Evolutionary conservation across 2,888 invertebrate genomes (phyloP).

Genomic region (Leucophora obtusa): DNA sequence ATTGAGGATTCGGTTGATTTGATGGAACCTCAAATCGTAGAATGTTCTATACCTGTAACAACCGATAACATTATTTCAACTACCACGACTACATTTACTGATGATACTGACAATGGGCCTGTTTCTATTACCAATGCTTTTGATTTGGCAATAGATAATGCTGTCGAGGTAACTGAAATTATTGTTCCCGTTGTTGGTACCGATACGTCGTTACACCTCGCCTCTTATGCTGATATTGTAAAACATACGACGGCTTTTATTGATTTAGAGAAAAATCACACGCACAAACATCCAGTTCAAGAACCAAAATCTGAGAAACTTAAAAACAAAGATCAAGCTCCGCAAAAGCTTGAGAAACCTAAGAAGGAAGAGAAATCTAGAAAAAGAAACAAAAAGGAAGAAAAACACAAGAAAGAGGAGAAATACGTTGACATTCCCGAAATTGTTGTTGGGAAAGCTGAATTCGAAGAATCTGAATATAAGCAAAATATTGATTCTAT

Average conservation of each 20-base stretch:
- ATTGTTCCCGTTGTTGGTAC: neutral
- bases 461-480: conserved; percentile 15
- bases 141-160: conserved; percentile 31
- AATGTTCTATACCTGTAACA: neutral
- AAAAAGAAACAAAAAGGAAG: conserved; percentile 49
- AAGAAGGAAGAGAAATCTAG: conserved; percentile 62
- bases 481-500: too few species aligned
- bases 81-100: neutral
- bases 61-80: neutral
- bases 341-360: conserved; percentile 4
- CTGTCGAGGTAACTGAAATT: conserved; percentile 4
- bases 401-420: conserved; percentile 38
- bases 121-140: conserved; percentile 38
- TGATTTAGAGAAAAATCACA: conserved; percentile 44
- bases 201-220: neutral
- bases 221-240: conserved; percentile 54
- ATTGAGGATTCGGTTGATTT: neutral
- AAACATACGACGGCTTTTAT: conserved; percentile 52
- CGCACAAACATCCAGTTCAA: neutral
- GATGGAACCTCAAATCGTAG: neutral
- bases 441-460: neutral
- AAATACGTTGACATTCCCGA: conserved; percentile 10
- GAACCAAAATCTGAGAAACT: neutral
- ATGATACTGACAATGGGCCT: neutral
- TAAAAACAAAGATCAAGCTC: neutral